Evolutionary conservation across 2,113 vertebrate genomes (phyloP), one percentile per base, ranked within the genome.

Genomic region (Cettia cetti): DNA sequence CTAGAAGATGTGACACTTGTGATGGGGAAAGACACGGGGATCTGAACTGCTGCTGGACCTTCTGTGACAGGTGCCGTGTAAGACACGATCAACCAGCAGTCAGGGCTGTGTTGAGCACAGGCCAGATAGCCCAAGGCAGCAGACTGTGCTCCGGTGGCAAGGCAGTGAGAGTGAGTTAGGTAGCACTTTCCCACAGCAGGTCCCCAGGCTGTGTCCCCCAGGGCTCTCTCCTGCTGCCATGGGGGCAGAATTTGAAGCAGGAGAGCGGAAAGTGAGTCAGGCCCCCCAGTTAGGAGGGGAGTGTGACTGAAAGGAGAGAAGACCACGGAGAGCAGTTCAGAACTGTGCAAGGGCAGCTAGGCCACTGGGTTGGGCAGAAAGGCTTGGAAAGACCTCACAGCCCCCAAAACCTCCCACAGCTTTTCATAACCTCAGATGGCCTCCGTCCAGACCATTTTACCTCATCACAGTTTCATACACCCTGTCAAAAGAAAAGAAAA

Each of bases 1-100:
- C 4, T 8, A 23, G 24, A 56, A 59, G 53, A 33, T 3, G 11
- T 0, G 1, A 47, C 1, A 5, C 16, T n/a, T n/a, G 33, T 10
- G 18, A 20, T 1, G 2, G 23, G 14, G 42, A 17, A 57, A 21
- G 40, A n/a, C 28, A 45, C 1, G 0, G 33, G 37, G 27, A 28
- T 8, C 30, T 59, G 30, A 47, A 54, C 27, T 0, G 8, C 3
- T n/a, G 21, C 14, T 5, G 2, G 5, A 27, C 39, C 10, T 40
- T 37, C n/a, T 4, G 16, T 14, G 18, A 8, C 64, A 84, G 26
- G 35, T 47, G 16, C 49, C 54, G 1, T 13, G 42, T 3, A 15
- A 49, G 61, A 20, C 3, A 1, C 0, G 22, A 27, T 7, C 47
- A 26, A 0, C 10, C 40, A 75, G 27, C 35, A 74, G 59, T 15